Evolutionary conservation across 2,888 invertebrate species (phyloP), one percentile per base, ranked within the genome.

Genomic region (Eledone cirrhosa): DNA sequence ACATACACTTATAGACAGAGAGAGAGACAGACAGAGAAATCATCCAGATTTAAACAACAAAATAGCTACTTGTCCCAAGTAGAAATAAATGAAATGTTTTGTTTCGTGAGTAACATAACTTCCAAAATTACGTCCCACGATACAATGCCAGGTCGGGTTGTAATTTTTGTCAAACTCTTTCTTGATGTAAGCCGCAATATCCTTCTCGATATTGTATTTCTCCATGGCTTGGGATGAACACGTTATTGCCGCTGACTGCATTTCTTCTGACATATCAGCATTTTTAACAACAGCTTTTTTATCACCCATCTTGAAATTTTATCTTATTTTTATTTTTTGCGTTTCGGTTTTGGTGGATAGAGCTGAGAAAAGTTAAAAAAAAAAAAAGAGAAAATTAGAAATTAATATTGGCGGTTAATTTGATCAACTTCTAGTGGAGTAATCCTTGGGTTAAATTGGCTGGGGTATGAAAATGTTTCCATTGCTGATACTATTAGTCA

Each of bases 161-260:
- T 97, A 99, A 92, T 99, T 99, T 93, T 98, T 98, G 93, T 99
- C 98, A 91, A 99, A 99, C 91, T 99, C 99, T 92, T 99, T 99
- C 93, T 99, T 99, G 92, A 99, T 98, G 92, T 95, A 99, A 80
- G 99, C 99, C 27, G 99, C 99, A 89, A 99, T 99, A 91, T 99
- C 99, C 95, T 99, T 99, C 93, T 99, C 99, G 97, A 98, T 98
- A 92, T 98, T 98, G 92, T 96, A 99, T 91, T 99, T 99, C 91
- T 99, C 99, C 83, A 99, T 93, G 33, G 99, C 98, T 91, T 98
- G 97, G 83, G 98, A 98, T 87, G 99, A 98, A 92, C 97, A 98
- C 92, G 99, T 98, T 48, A 99, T 98, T 86, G 99, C 98, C 92
- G 99, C 99, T 91, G 99, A 98, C 94, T 99, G 99, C 99, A 99